Evolutionary conservation across 2,797 vertebrate genomes (phyloP), one percentile per base, ranked within the genome.

Genomic region (Buphagus erythrorhynchus): DNA sequence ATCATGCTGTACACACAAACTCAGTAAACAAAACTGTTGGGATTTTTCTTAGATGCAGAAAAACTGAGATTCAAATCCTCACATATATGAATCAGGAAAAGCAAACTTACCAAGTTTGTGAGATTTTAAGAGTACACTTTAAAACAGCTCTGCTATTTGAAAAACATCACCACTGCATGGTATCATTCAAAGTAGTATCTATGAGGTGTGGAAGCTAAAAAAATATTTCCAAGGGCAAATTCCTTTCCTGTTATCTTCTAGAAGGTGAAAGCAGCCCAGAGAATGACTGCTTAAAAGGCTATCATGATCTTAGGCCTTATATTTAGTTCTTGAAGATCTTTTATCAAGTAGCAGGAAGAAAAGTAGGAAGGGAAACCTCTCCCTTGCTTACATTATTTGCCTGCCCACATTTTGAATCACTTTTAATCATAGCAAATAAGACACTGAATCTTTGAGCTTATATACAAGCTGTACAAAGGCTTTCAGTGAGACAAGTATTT

Each of bases 41-140:
- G n/a, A 62, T 43, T 82, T 83, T 80, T 74, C 28, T 75, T n/a
- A 65, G 43, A 69, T 38, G 62, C 58, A 78, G 43, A 87, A 94
- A 91, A 93, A 36, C 10, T n/a, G 58, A 86, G 29, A 87, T 88
- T 93, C 65, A 83, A 90, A 86, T 73, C 85, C 74, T 88, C 46
- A 43, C 15, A 65, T 49, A 49, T 11, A 9, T 46, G 71, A 89
- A 33, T 59, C 55, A 84, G 62, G 68, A 83, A 81, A 93, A 81
- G 5, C 28, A 59, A 84, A 48, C n/a, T 90, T 69, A 63, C 2
- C 5, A 43, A 62, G 19, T 43, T 28, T 26, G 40, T 72, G 65
- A 88, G 46, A 67, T 52, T 77, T 74, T 40, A 69, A 33, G 43
- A 67, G 28, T 10, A 79, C 0, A 3, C 29, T 78, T 68, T 33